Evolutionary conservation across 2,113 vertebrate genomes (phyloP).

Genomic region (Neogale vison): DNA sequence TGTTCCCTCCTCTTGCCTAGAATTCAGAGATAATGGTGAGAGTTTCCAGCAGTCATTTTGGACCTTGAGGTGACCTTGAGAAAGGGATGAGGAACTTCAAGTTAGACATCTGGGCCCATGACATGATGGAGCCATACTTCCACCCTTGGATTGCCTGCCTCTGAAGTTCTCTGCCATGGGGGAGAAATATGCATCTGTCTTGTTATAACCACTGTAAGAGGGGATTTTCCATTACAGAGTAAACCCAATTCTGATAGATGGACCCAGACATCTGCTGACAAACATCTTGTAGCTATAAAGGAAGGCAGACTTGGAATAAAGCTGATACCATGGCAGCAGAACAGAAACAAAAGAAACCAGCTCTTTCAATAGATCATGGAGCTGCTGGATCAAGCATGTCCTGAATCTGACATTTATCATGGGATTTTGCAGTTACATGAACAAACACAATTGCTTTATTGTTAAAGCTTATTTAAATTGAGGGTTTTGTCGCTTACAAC

Average conservation of each 20-base stretch:
- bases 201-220: neutral
- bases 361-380: neutral
- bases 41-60: neutral
- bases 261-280: constrained; percentile 43
- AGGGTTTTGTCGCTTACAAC: neutral
- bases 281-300: constrained; percentile 23
- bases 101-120: neutral
- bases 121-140: neutral
- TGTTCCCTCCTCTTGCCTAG: neutral
- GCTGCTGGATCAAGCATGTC: neutral
- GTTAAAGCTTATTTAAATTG: constrained; percentile 23
- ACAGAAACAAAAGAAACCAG: neutral
- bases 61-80: neutral
- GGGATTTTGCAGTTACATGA: neutral
- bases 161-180: neutral
- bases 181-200: neutral
- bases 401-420: neutral
- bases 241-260: constrained; percentile 23
- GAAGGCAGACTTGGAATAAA: constrained; percentile 24
- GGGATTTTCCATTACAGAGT: neutral
- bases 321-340: neutral
- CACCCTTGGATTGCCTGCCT: neutral
- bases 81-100: neutral
- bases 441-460: neutral
- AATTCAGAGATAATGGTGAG: neutral